Percentiles rank a stretch among this genome's conserved stretches.
Evolutionary conservation across 1,140 invertebrate species (phyloP).

Genomic region (Halesus radiatus): DNA sequence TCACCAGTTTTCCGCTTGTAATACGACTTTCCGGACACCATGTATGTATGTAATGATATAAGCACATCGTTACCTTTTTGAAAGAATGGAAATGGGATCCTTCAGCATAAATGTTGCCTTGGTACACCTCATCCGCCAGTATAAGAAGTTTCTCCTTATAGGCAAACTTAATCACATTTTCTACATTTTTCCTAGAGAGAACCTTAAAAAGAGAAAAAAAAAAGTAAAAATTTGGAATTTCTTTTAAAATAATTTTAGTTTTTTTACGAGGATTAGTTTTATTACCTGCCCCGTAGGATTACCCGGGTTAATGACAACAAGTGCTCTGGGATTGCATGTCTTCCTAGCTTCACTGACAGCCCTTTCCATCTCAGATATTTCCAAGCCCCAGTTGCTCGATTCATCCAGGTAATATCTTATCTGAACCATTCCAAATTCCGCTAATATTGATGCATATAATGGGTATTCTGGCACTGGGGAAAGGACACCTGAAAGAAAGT

Average conservation of each 20-base stretch:
- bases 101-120: conserved; percentile 95
- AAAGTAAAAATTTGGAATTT: too few species aligned
- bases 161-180: conserved; percentile 94
- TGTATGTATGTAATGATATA: too few species aligned
- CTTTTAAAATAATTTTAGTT: too few species aligned
- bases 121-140: conserved; percentile 96
- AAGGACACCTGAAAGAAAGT: conserved; percentile 81
- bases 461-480: conserved; percentile 99
- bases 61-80: conserved; percentile 77
- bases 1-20: too few species aligned
- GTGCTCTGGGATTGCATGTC: conserved; percentile 82
- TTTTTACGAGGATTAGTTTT: too few species aligned
- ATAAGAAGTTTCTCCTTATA: conserved; percentile 89
- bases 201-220: conserved; percentile 69
- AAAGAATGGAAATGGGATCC: conserved; percentile 93
- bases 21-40: too few species aligned
- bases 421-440: conserved; percentile 90
- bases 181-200: conserved; percentile 89
- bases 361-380: conserved; percentile 86
- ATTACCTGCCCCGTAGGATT: conserved; percentile 91
- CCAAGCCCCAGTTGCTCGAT: conserved; percentile 88
- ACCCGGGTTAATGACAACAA: conserved; percentile 98
- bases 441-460: conserved; percentile 94
- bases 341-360: conserved; percentile 79
- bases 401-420: conserved; percentile 96